Conservation (phyloP, 2,888 invertebrate species). For the Epinotia nisella region DNA sequence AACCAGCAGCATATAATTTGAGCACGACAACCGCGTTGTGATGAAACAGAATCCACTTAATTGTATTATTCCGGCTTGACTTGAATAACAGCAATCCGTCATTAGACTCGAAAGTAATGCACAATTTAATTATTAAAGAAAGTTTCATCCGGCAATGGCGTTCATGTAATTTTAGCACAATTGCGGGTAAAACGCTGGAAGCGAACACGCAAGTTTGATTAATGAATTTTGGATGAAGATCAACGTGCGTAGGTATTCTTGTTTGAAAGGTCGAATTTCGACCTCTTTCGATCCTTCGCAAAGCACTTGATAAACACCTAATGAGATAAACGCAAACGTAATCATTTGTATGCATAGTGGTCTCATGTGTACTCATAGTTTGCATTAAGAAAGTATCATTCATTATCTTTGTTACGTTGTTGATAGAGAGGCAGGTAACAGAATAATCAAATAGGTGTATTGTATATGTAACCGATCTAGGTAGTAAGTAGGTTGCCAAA, state of each 20-base stretch:
- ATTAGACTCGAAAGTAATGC: conserved; percentile 47
- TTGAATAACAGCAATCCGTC: conserved; percentile 46
- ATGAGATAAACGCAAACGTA: conserved; percentile 31
- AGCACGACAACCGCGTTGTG: conserved; percentile 37
- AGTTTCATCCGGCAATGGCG: conserved; percentile 44
- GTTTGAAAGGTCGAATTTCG: conserved; percentile 43
- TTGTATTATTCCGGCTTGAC: conserved; percentile 45
- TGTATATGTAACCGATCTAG: not conserved
- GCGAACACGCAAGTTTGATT: conserved; percentile 46
- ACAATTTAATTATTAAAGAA: conserved; percentile 47
- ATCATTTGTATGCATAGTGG: conserved; percentile 35
- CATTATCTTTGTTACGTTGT: conserved; percentile 13
- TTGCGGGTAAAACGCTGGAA: conserved; percentile 35
- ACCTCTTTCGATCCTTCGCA: conserved; percentile 35
- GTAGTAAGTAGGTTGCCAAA: too few species aligned
- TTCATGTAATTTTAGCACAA: conserved; percentile 43
- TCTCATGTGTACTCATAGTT: conserved; percentile 14
- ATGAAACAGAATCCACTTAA: conserved; percentile 44
- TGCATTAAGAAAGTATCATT: conserved; percentile 19
- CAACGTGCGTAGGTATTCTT: conserved; percentile 25
- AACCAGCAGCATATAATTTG: conserved; percentile 16
- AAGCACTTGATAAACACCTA: conserved; percentile 18
- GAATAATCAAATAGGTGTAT: not conserved
- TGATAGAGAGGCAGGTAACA: not conserved
- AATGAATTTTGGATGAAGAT: conserved; percentile 44